Base-by-base conservation (phyloP, 1,140 invertebrate genomes). In the Nymphalis io region DNA sequence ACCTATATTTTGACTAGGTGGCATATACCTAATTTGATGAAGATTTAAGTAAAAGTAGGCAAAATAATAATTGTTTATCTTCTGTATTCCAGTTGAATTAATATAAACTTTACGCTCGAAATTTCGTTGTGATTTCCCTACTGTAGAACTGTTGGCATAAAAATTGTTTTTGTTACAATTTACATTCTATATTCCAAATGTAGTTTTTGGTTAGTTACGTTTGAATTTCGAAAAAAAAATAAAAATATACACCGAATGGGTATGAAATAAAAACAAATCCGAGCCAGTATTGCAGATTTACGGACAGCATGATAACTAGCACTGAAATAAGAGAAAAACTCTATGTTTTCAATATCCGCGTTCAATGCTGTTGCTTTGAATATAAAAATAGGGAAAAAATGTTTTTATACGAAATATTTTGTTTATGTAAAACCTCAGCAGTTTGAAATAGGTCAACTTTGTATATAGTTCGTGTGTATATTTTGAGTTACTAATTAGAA, bases 211-310 rank as follows among this genome's bases (percentile, higher is more conserved):
- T 46, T 51, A 12, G 16, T 8, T 20, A 20, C 18, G 18, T 51
- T 20, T 20, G 18, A 8, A 18, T 51, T 51, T 51, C 20, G 46
- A 51, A 55, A 55, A 55, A 55, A 23, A 27, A 23, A 44, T 63
- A 27, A 63, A 81, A 81, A 82, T 81, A 82, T 79, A 68, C 71
- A 18, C 63, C 60, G 60, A 68, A 63, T 40, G 48, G 61, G 23
- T 48, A 20, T 33, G 38, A 63, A 63, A 68, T 70, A 38, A 69
- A 63, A 63, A 20, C 16, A 63, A 63, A 63, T 38, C 18, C 38
- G 21, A 27, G 21, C 46, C 21, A 63, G 33, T 53, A 39, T 63
- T 63, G 46, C 46, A 38, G 20, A 63, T 63, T 63, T 51, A 53
- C 61, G 61, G 61, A 63, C 51, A 63, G 61, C 51, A 53, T 63